Evolutionary conservation across 2,797 vertebrate species (phyloP), one percentile per base, ranked within the genome.

Genomic region (Oryzias dopingdopingensis): DNA sequence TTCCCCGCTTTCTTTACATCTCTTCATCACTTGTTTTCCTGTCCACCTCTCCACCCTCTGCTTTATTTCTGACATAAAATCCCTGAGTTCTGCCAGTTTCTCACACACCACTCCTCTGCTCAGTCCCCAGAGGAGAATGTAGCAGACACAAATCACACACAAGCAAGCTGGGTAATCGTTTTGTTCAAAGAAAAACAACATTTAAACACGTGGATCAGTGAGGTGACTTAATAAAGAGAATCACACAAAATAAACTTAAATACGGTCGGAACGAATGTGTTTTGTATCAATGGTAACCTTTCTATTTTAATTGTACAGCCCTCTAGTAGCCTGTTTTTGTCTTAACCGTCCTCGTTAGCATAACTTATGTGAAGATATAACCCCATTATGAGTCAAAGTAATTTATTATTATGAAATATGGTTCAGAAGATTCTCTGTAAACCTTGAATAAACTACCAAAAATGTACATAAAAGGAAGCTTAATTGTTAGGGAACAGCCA

Each of bases 191-290:
- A 17, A 49, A 66, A 54, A 51, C 57, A 63, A 65, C 49, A 79
- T 32, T 32, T 72, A 44, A 45, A 26, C 72, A 61, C 51, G 70
- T 47, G 48, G 52, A 72, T 79, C 74, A 65, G 57, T 23, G 29
- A 53, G 54, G 49, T 56, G 37, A 63, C 46, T 41, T 72, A 59
- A 52, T 72, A 71, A 67, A 76, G 62, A 80, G 69, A 63, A 77
- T 79, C 45, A 41, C 42, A 24, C 26, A 63, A 80, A 82, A 59
- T 49, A 29, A 76, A 54, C 80, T 65, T 22, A 76, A 78, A 59
- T 26, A 63, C 57, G 67, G 45, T 6, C 49, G 14, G 42, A 50
- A 54, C 52, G 10, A 12, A 20, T 12, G 13, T 14, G 32, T 46
- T 17, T 14, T 57, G 24, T 62, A 50, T 47, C 41, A 62, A 14